A percentile compares a stretch with the other conserved stretches of the same genome.
Evolutionary conservation across 2,797 vertebrate species (phyloP).

Genomic region (Brachyalestes nurse): DNA sequence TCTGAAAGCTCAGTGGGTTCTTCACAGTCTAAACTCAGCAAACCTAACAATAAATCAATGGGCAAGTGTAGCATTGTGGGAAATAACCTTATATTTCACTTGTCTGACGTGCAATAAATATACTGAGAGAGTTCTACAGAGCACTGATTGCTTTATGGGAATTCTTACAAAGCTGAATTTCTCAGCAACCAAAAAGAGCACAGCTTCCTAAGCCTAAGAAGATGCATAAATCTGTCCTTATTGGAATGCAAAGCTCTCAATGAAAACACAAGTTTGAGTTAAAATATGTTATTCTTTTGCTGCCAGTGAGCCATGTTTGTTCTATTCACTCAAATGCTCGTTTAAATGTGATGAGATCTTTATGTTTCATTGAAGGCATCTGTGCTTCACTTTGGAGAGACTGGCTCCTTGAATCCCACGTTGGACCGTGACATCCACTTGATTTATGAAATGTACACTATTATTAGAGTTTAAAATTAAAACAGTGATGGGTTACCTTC

Average conservation of each 20-base stretch:
- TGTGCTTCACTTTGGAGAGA: too few relatives aligned
- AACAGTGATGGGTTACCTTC: too few relatives aligned
- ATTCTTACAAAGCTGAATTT: not conserved
- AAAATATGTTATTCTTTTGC: not conserved
- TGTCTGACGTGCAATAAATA: constrained; percentile 2
- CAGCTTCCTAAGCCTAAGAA: not conserved
- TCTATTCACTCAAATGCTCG: not conserved
- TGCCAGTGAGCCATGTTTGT: not conserved
- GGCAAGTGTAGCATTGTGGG: not conserved
- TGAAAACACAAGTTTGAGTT: not conserved
- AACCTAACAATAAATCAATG: not conserved
- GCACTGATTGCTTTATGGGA: not conserved
- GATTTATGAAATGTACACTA: not conserved
- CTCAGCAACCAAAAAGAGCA: not conserved
- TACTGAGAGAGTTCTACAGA: not conserved
- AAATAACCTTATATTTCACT: constrained; percentile 5
- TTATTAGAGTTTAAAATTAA: too few relatives aligned
- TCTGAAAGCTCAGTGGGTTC: not conserved
- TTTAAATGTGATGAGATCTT: not conserved
- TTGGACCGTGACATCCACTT: not conserved
- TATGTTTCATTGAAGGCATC: not conserved
- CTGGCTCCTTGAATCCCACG: not conserved
- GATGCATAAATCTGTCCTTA: constrained; percentile 8
- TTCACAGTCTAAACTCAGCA: not conserved
- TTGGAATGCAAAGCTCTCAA: not conserved